phyloP scores from a whole-genome alignment of 2,113 vertebrate species.

The Xerus inauris region DNA sequence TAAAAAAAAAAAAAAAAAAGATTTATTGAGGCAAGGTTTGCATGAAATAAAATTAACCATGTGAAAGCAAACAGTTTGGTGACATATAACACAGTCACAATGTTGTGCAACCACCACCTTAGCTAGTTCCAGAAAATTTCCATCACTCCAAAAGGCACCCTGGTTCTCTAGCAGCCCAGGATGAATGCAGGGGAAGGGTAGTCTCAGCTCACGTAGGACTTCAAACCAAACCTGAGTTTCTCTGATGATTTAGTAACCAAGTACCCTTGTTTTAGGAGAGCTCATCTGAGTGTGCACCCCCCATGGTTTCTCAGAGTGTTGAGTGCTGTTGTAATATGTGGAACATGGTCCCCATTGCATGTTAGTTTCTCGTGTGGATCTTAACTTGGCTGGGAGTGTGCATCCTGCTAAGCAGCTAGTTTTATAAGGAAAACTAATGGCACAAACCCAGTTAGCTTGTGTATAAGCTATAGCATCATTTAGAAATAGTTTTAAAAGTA shows the following conservation, averaged over 20 bases:
- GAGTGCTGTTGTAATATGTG: not conserved
- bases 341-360: not conserved
- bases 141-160: not conserved
- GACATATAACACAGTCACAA: not conserved
- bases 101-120: not conserved
- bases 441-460: not conserved
- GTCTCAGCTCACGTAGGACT: not conserved
- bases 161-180: not conserved
- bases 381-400: not conserved
- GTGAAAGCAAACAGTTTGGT: not conserved
- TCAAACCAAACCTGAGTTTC: not conserved
- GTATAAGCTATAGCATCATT: not conserved
- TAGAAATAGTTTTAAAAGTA: slow-evolving; percentile 43
- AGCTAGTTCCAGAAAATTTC: not conserved
- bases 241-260: not conserved
- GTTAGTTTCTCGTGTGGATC: not conserved
- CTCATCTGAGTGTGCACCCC: not conserved
- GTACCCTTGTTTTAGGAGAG: not conserved
- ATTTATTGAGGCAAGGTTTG: not conserved
- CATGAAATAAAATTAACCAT: not conserved
- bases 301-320: not conserved
- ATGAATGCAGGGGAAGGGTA: not conserved
- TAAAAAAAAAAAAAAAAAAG: too few species aligned
- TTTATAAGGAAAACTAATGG: not conserved
- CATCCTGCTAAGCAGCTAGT: not conserved